These are phyloP conservation scores for Toxotes chatareus DNA, from an alignment of 2,113 vertebrate species.

Conservation along the genomic window DNA sequence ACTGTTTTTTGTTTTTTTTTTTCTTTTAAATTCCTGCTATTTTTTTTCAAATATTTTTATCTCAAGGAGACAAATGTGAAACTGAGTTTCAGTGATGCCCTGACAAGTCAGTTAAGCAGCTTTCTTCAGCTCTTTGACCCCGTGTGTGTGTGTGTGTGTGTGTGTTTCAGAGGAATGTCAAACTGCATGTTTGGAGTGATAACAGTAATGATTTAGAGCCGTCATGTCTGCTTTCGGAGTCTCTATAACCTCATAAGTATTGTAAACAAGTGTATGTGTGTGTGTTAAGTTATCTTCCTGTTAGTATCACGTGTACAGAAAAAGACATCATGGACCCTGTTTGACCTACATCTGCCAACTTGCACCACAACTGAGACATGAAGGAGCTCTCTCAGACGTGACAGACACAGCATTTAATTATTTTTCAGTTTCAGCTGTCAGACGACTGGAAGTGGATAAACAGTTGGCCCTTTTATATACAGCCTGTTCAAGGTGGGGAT, in stretches of 20 bases:
- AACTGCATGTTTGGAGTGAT: too few relatives aligned
- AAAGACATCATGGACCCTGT: slow-evolving; percentile 17
- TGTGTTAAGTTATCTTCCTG: neutral
- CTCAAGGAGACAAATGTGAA: neutral
- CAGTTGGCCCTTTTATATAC: too few relatives aligned
- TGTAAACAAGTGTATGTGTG: neutral
- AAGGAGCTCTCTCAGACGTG: slow-evolving; percentile 24
- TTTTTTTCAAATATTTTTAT: neutral
- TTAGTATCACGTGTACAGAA: slow-evolving; percentile 14
- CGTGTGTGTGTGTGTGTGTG: neutral
- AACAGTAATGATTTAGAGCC: too few relatives aligned
- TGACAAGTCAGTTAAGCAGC: neutral
- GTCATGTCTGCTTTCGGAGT: neutral
- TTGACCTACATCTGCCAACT: slow-evolving; percentile 68
- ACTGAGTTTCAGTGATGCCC: neutral
- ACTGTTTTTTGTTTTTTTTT: neutral
- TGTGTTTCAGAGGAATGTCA: neutral
- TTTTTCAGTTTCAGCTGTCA: too few relatives aligned
- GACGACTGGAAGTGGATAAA: too few relatives aligned
- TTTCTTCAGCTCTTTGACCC: neutral
- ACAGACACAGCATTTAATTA: too few relatives aligned
- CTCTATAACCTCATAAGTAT: neutral
- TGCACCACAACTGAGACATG: slow-evolving; percentile 16
- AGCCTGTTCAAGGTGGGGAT: too few relatives aligned
- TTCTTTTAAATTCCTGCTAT: neutral